Evolutionary conservation across 2,113 vertebrate genomes (phyloP), one percentile per base, ranked within the genome.

Genomic region (Phalacrocorax brasilianus): DNA sequence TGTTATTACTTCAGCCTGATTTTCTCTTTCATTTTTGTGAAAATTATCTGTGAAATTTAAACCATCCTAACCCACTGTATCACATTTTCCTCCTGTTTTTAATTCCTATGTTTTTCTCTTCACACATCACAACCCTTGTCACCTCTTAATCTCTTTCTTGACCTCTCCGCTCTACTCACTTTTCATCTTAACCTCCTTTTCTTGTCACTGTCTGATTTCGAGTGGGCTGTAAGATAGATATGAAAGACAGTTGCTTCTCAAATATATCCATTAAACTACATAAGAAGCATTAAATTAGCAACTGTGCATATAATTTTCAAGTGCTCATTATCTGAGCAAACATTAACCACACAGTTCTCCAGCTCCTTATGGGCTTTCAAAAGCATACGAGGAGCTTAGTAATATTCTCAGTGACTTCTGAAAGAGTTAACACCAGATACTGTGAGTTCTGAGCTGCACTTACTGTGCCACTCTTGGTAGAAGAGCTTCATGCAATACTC

Each of bases 11-110:
- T 86, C 30, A 86, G 40, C 38, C 26, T 49, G 40, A 74, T 89
- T 93, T 78, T 84, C 40, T 53, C 52, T 70, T 44, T 65, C 55
- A 33, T 45, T 94, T 85, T 66, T 80, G 30, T 70, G 80, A 82
- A 94, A 91, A 78, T 50, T 55, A 82, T 49, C 87, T 91, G 66
- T 78, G 56, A 95, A 86, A 91, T 65, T 93, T 82, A 93, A 94
- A 82, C 52, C 45, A 76, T 27, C n/a, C n/a, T 78, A 85, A 94
- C 76, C 53, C 66, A 72, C 65, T 30, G 49, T 62, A 83, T 80
- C 79, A 71, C 28, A 56, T 90, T 90, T 94, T 81, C 53, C 35
- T 83, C 61, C 75, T 77, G 38, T 9, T 90, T 78, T 70, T 91
- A 94, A 81, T 89, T 83, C 59, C 40, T 4, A 0, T 82, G 63